Base-by-base conservation (phyloP, 1,140 invertebrate species). In the Hyphantria cunea region DNA sequence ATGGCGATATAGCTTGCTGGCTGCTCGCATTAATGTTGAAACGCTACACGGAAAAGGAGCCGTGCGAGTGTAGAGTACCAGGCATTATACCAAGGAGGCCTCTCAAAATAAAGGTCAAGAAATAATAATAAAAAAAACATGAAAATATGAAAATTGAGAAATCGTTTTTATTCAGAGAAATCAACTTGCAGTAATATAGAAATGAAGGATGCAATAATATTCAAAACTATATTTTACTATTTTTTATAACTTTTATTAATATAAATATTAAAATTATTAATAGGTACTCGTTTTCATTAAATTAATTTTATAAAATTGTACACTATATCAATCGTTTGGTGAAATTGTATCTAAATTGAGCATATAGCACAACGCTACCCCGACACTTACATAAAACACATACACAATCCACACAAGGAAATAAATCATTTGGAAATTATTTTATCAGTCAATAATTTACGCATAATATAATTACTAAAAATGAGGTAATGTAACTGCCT, bases 181-280 rank as follows among this genome's bases (percentile, higher is more conserved):
- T 69, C 72, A 75, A 68, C 70, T 66, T 72, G 70, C 76, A 74
- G 78, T 76, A 80, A 78, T 78, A 78, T 82, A 76, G 68, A 76
- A 80, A 79, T 70, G 73, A 73, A 72, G 73, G 69, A 64, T 74
- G 72, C 71, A 74, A 62, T 64, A 69, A 74, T 78, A 83, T 77
- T 78, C 54, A 78, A 82, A 85, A 84, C 68, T 67, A 78, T 68
- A 72, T 55, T 78, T 74, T 70, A 65, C 76, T 79, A 79, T 78
- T 80, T 87, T 84, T 83, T 73, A 71, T 85, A 86, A 84, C 80
- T 68, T 82, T 89, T 82, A 89, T 86, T 87, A 85, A 86, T 86
- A 84, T 88, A 86, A 88, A 88, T 90, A 90, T 86, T 89, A 86
- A 89, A 89, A 89, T 89, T 89, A 90, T 84, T 84, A 83, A 84